Evolutionary conservation across 2,113 vertebrate species (phyloP).

Genomic region (Lepisosteus osseus): DNA sequence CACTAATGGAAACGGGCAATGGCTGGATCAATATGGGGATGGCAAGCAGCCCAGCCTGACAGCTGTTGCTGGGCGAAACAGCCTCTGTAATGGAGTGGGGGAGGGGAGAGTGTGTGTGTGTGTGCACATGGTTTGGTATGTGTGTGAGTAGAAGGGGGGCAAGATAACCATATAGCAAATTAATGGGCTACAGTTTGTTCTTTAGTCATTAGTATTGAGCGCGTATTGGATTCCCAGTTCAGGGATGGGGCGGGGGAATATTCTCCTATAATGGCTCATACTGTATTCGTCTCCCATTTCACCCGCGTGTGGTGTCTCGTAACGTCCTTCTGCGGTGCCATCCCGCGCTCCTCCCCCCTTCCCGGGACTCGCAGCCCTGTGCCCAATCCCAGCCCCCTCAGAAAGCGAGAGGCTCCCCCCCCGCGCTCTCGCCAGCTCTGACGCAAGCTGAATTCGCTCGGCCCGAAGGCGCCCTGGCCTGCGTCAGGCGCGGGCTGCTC

Average conservation of each 20-base stretch:
- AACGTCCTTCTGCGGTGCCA: background rate
- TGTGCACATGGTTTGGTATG: background rate
- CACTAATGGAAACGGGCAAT: conserved; percentile 66
- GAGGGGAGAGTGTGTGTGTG: conserved; percentile 6
- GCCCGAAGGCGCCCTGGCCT: too few relatives aligned
- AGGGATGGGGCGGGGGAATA: background rate
- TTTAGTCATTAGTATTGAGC: conserved; percentile 29
- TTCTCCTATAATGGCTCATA: background rate
- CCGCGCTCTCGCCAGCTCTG: too few relatives aligned
- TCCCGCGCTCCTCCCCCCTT: too few relatives aligned
- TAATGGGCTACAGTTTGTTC: conserved; percentile 38
- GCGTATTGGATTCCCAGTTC: conserved; percentile 15
- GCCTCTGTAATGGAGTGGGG: conserved; percentile 41
- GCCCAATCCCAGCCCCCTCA: background rate
- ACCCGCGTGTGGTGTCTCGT: background rate
- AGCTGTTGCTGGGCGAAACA: conserved; percentile 47
- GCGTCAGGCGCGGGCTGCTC: too few relatives aligned
- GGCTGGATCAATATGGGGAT: conserved; percentile 58
- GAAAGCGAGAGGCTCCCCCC: too few relatives aligned
- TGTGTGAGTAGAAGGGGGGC: conserved; percentile 15
- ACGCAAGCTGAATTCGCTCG: too few relatives aligned
- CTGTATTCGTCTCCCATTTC: conserved; percentile 5
- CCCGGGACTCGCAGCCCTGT: background rate
- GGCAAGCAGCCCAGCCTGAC: conserved; percentile 48
- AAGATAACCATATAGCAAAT: conserved; percentile 29